Evolutionary conservation across 2,797 vertebrate genomes (phyloP).

Genomic region (Acestrorhynchus altus): DNA sequence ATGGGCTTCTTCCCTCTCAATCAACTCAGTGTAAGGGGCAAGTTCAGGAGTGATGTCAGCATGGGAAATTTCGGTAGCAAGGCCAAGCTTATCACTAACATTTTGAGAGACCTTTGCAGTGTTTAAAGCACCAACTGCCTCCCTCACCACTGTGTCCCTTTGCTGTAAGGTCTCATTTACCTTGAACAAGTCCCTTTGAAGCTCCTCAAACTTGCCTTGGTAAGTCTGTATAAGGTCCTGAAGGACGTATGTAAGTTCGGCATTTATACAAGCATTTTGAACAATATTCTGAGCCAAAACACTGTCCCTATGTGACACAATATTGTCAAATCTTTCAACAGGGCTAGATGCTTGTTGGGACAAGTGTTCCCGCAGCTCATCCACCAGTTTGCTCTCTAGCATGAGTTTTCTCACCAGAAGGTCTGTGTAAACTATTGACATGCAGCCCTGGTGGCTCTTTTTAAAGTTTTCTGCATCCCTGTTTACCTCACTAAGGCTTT

Average conservation of each 20-base stretch:
- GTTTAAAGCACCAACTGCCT: constrained; percentile 81
- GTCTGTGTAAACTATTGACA: constrained; percentile 79
- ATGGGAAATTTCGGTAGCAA: constrained; percentile 65
- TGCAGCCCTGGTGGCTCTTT: constrained; percentile 70
- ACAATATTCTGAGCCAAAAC: constrained; percentile 60
- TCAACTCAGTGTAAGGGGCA: constrained; percentile 74
- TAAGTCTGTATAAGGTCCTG: constrained; percentile 87
- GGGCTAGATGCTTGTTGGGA: constrained; percentile 49
- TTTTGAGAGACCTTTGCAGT: constrained; percentile 83
- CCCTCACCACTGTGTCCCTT: constrained; percentile 81
- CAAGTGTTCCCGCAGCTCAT: constrained; percentile 73
- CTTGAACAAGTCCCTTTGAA: constrained; percentile 84
- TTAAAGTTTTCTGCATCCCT: constrained; percentile 78
- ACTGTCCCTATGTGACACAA: constrained; percentile 55
- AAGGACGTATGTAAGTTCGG: constrained; percentile 86
- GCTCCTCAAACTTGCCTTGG: constrained; percentile 80
- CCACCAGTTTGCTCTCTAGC: constrained; percentile 86
- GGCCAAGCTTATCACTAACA: constrained; percentile 75
- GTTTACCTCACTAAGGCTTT: constrained; percentile 81
- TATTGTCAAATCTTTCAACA: constrained; percentile 37
- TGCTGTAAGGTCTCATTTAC: constrained; percentile 82
- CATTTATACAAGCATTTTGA: constrained; percentile 81
- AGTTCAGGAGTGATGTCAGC: constrained; percentile 76
- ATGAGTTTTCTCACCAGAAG: constrained; percentile 87
- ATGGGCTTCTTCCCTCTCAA: constrained; percentile 74